Percentiles rank a stretch among this genome's conserved stretches.
Evolutionary conservation across 2,888 invertebrate genomes (phyloP).

Genomic region (Mimas tiliae): DNA sequence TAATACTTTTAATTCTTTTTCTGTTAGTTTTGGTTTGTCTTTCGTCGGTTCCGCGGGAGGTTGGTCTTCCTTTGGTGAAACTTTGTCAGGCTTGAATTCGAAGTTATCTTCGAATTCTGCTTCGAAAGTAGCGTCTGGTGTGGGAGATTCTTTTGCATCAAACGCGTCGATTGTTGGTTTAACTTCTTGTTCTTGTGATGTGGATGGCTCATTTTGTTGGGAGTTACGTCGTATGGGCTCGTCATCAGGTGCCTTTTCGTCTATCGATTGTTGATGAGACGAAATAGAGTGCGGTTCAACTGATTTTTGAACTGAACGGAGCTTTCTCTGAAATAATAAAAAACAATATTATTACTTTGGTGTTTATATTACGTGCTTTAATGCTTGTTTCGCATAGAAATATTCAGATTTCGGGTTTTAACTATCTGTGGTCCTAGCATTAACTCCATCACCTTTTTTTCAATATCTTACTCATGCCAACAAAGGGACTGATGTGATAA

Average conservation of each 20-base stretch:
- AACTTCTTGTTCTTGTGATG: constrained; percentile 46
- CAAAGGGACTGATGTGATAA: too few species aligned
- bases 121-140: constrained; percentile 31
- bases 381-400: too few species aligned
- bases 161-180: constrained; percentile 48
- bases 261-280: constrained; percentile 64
- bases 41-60: constrained; percentile 49
- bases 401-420: too few species aligned
- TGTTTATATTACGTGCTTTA: too few species aligned
- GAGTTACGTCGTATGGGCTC: constrained; percentile 50
- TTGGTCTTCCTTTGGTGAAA: constrained; percentile 51
- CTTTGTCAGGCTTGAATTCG: constrained; percentile 57
- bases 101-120: constrained; percentile 50
- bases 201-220: constrained; percentile 40
- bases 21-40: constrained; percentile 82
- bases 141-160: constrained; percentile 50
- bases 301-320: constrained; percentile 86
- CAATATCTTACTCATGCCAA: too few species aligned
- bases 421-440: too few species aligned
- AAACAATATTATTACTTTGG: too few species aligned
- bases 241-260: constrained; percentile 70
- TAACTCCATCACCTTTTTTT: too few species aligned
- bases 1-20: constrained; percentile 83
- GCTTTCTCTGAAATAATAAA: constrained; percentile 84
- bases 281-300: constrained; percentile 73